Evolutionary conservation across 1,140 invertebrate genomes (phyloP).

Genomic region (Drosophila hydei): DNA sequence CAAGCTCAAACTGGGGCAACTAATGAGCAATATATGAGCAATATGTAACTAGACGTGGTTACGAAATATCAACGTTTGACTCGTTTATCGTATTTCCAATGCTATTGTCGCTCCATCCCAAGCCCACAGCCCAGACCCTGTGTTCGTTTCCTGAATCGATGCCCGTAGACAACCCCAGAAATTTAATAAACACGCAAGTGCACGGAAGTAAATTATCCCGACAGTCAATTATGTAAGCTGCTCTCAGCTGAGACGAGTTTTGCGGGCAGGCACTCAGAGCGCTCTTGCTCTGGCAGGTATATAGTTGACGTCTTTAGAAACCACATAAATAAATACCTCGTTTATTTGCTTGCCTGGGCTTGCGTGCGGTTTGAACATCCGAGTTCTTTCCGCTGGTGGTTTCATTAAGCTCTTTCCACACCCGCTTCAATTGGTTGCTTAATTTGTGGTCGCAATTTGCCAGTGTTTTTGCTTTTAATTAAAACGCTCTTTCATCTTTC

Average conservation of each 20-base stretch:
- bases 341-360: slow-evolving; percentile 61
- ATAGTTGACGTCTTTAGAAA: slow-evolving; percentile 49
- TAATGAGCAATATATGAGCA: slow-evolving; percentile 77
- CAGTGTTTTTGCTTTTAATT: slow-evolving; percentile 68
- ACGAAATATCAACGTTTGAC: slow-evolving; percentile 54
- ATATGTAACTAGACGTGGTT: slow-evolving; percentile 78
- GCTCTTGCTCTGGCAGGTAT: slow-evolving; percentile 3
- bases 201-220: slow-evolving; percentile 80
- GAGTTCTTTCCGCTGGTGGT: slow-evolving; percentile 44
- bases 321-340: slow-evolving; percentile 80
- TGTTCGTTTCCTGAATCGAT: slow-evolving; percentile 60
- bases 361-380: slow-evolving; percentile 43
- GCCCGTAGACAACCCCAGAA: slow-evolving; percentile 69
- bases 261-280: background rate
- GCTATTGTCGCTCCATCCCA: slow-evolving; percentile 19
- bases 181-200: slow-evolving; percentile 83
- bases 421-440: slow-evolving; percentile 75
- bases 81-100: slow-evolving; percentile 22
- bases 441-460: slow-evolving; percentile 74
- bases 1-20: slow-evolving; percentile 58
- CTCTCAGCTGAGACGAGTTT: slow-evolving; percentile 14
- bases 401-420: slow-evolving; percentile 69
- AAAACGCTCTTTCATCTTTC: slow-evolving; percentile 36
- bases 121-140: background rate
- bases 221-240: slow-evolving; percentile 76